Evolutionary conservation across 1,140 invertebrate genomes (phyloP).

Genomic region (Monochamus saltuarius): DNA sequence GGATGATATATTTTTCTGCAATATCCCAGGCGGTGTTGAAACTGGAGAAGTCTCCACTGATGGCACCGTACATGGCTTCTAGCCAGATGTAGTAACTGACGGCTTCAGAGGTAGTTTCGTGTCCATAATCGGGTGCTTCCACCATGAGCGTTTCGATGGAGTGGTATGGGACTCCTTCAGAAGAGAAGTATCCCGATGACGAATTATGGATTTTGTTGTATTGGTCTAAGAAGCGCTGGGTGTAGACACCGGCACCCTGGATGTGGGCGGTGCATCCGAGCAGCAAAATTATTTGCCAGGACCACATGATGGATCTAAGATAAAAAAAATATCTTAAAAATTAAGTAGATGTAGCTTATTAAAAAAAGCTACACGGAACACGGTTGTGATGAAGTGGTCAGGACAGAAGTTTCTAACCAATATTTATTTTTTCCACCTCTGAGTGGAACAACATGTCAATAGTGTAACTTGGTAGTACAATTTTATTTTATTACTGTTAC

Average conservation of each 20-base stretch:
- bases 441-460: no score
- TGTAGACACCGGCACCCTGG: constrained; percentile 25
- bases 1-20: constrained; percentile 26
- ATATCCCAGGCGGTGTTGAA: constrained; percentile 23
- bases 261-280: constrained; percentile 18
- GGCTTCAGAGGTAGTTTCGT: constrained; percentile 32
- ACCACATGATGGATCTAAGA: constrained; percentile 20
- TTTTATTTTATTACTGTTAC: no score
- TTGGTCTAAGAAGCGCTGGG: no score
- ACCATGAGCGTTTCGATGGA: constrained; percentile 30
- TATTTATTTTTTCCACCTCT: no score
- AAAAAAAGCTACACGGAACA: no score
- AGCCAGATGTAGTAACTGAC: constrained; percentile 26
- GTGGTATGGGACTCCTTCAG: constrained; percentile 29
- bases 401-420: no score
- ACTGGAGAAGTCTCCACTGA: constrained; percentile 24
- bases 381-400: no score
- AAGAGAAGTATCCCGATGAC: constrained; percentile 29
- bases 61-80: constrained; percentile 26
- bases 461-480: no score
- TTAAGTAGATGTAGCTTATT: no score
- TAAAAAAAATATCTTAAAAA: no score
- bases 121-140: no score
- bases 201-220: constrained; percentile 31
- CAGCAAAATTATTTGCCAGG: constrained; percentile 12